phyloP scores from a whole-genome alignment of 1,140 invertebrate species.

The Cydia fagiglandana region DNA sequence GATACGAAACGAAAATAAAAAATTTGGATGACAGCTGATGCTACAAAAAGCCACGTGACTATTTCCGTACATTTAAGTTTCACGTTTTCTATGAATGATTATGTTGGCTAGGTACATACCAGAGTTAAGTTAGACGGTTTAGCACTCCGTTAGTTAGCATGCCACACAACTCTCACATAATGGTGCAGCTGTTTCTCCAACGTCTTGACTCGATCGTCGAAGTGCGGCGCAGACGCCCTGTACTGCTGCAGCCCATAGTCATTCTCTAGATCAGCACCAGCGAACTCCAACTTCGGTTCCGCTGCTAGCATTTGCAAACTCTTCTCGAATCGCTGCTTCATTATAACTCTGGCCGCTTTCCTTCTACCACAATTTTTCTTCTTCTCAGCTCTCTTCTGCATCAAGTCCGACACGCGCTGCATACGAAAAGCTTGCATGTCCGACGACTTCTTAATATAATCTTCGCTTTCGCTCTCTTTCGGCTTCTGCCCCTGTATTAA shows the following conservation, averaged over 20 bases:
- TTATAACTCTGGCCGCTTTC: slow-evolving; percentile 63
- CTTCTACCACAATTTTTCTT: slow-evolving; percentile 51
- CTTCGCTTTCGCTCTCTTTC: slow-evolving; percentile 38
- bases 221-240: slow-evolving; percentile 75
- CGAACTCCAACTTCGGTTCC: slow-evolving; percentile 55
- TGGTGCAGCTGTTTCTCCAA: slow-evolving; percentile 68
- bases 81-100: no score
- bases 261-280: slow-evolving; percentile 58
- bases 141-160: slow-evolving; percentile 7
- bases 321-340: slow-evolving; percentile 65
- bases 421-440: slow-evolving; percentile 61
- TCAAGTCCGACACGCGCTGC: slow-evolving; percentile 63
- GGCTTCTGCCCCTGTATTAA: slow-evolving; percentile 56
- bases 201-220: slow-evolving; percentile 64
- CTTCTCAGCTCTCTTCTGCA: slow-evolving; percentile 56
- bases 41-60: no score
- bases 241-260: slow-evolving; percentile 78
- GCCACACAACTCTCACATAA: slow-evolving; percentile 58
- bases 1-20: no score
- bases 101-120: no score
- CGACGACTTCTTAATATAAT: slow-evolving; percentile 42
- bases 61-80: no score
- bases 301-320: slow-evolving; percentile 66
- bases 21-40: no score
- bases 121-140: no score